Evolutionary conservation across 2,113 vertebrate genomes (phyloP).

Genomic region (Ornithorhynchus anatinus): DNA sequence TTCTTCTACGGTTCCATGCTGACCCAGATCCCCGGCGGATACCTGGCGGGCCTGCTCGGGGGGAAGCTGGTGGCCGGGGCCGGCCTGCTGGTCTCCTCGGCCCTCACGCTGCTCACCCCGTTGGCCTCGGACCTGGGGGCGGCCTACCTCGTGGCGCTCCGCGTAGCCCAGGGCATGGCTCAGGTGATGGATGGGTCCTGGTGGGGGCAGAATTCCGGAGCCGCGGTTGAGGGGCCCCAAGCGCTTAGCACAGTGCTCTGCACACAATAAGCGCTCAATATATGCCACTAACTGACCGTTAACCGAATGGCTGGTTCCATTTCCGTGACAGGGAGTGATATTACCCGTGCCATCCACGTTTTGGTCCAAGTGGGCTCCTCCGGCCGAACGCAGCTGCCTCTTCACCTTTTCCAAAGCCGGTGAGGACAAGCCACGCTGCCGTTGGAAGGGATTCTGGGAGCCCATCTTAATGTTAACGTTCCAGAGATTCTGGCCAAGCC

Average conservation of each 20-base stretch:
- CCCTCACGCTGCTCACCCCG: constrained; percentile 79
- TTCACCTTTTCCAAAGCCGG: constrained; percentile 65
- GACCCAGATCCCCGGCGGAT: constrained; percentile 73
- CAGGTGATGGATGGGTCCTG: constrained; percentile 67
- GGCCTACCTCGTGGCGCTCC: constrained; percentile 68
- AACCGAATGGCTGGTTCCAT: no score
- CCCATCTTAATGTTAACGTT: no score
- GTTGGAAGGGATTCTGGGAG: no score
- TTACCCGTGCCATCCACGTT: constrained; percentile 76
- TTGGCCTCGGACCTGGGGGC: constrained; percentile 71
- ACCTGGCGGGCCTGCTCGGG: constrained; percentile 70
- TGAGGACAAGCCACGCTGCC: no score
- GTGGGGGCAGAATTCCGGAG: not conserved
- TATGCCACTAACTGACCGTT: no score
- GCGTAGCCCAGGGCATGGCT: constrained; percentile 71
- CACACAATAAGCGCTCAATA: no score
- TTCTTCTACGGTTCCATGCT: constrained; percentile 77
- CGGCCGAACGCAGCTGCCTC: constrained; percentile 72
- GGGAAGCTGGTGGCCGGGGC: constrained; percentile 67
- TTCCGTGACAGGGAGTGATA: constrained; percentile 77
- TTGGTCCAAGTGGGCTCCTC: constrained; percentile 79
- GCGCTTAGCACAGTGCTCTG: no score
- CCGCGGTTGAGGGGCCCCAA: no score
- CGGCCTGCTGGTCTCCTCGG: constrained; percentile 70
- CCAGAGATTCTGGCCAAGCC: no score